Evolutionary conservation across 1,140 invertebrate genomes (phyloP), one percentile per base, ranked within the genome.

Genomic region (Carcinoscorpius rotundicauda): DNA sequence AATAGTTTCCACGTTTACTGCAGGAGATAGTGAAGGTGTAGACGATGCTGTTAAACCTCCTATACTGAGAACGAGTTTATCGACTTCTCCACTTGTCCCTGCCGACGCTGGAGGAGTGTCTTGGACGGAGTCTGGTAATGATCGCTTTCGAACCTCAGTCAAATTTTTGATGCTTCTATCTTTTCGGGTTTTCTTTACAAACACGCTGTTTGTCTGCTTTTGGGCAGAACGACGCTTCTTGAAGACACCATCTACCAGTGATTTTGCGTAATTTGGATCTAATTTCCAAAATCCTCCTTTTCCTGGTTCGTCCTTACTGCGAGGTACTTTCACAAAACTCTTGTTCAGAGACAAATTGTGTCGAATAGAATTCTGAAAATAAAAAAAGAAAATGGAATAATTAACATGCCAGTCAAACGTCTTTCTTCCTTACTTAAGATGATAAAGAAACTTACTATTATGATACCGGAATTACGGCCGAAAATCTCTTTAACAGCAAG

Each of bases 281-380:
- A 96, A 79, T 70, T 87, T 85, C 93, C 93, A 96, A 75, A 94
- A 96, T 0, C 91, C 91, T 4, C 92, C 92, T 78, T 95, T 95
- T 0, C 91, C 91, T 0, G 91, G 91, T 73, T 94, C 90, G 67
- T 93, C 88, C 78, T 94, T 94, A 3, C 86, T 86, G 10, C 91
- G 81, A 0, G 91, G 86, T 49, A 93, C 84, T 81, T 94, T 94
- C 6, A 93, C 86, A 75, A 95, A 95, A 74, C 91, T 93, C 76
- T 93, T 93, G 79, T 95, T 94, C 52, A 94, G 78, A 0, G 90
- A 93, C 49, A 96, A 76, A 73, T 95, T 95, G 79, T 94, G 92
- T 48, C 92, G 81, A 69, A 96, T 94, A 0, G 91, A 94, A 74
- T 95, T 95, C 90, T 94, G 81, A 62, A 80, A 70, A 56, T 29